Conservation (phyloP, 2,797 vertebrate species). For the Acanthiza pusilla region DNA sequence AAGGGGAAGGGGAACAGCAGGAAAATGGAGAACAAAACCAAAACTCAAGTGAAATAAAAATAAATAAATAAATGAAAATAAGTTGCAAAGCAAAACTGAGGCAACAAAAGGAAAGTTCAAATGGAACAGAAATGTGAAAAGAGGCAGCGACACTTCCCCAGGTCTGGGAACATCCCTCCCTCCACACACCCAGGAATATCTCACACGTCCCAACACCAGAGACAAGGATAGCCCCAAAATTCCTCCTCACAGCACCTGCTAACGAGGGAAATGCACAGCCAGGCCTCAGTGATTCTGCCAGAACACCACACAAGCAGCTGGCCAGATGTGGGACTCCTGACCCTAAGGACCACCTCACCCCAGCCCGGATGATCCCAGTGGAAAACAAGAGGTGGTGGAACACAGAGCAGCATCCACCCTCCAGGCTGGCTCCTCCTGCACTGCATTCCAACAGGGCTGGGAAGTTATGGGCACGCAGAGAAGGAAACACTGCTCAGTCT, state of each 20-base stretch:
- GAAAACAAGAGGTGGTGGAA: neutral
- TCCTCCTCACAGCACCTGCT: neutral
- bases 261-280: neutral
- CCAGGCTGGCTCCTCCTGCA: neutral
- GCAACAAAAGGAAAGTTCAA: conserved; percentile 37
- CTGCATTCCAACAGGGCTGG: neutral
- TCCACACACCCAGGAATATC: neutral
- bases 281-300: neutral
- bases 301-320: neutral
- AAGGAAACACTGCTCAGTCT: neutral
- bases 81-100: conserved; percentile 19
- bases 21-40: conserved; percentile 63
- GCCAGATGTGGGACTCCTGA: neutral
- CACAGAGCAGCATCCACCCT: neutral
- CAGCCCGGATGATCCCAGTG: accelerated
- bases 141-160: neutral
- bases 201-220: neutral
- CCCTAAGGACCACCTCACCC: neutral
- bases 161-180: neutral
- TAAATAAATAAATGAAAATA: neutral
- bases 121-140: conserved; percentile 23
- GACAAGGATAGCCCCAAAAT: neutral
- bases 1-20: conserved; percentile 34
- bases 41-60: conserved; percentile 59
- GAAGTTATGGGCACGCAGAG: neutral